Evolutionary conservation across 2,888 invertebrate genomes (phyloP).

Genomic region (Drosophila flavopinicola): DNA sequence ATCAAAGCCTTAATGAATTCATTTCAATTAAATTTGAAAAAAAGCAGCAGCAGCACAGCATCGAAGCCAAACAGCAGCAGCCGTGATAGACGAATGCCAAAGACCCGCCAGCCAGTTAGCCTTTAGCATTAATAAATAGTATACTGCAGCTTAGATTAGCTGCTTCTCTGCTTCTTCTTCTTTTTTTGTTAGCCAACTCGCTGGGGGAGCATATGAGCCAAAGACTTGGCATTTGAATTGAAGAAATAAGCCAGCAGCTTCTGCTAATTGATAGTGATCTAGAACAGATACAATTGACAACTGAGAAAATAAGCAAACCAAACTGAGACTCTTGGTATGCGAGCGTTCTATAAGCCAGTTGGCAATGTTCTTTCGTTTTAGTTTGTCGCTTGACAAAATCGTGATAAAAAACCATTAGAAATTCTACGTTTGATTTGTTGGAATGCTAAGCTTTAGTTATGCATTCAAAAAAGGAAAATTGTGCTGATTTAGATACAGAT

Average conservation of each 20-base stretch:
- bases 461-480: too few relatives aligned
- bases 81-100: conserved; percentile 65
- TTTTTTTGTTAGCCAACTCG: conserved; percentile 19
- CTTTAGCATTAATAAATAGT: conserved; percentile 75
- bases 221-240: conserved; percentile 67
- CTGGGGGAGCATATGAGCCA: conserved; percentile 51
- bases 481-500: too few relatives aligned
- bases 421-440: conserved; percentile 4
- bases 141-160: conserved; percentile 44
- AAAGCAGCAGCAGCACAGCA: conserved; percentile 28
- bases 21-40: conserved; percentile 74
- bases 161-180: not conserved
- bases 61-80: conserved; percentile 37
- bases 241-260: conserved; percentile 44
- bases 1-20: conserved; percentile 78
- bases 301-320: conserved; percentile 22
- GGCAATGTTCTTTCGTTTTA: conserved; percentile 1
- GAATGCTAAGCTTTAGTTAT: not conserved
- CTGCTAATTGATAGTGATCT: conserved; percentile 70
- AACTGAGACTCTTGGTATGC: conserved; percentile 2
- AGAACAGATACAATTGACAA: conserved; percentile 57
- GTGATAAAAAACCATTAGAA: conserved; percentile 14
- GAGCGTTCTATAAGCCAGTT: too few relatives aligned
- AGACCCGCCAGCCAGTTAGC: conserved; percentile 47
- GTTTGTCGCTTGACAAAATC: conserved; percentile 9